Evolutionary conservation across 1,140 invertebrate species (phyloP), one percentile per base, ranked within the genome.

Genomic region (Oncopodura yosiiana): DNA sequence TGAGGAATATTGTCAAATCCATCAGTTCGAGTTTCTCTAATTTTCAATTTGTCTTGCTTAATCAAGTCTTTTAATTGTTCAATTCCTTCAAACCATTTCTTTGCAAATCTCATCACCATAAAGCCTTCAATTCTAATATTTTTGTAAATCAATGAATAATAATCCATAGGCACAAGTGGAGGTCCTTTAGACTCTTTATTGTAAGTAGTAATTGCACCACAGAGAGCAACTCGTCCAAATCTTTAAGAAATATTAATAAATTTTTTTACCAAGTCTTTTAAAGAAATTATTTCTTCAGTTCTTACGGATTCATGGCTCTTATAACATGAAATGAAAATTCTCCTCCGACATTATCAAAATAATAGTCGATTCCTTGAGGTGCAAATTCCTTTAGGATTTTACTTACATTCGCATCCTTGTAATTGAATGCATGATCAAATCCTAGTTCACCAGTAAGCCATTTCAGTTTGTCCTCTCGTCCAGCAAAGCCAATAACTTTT

Each of bases 281-380:
- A n/a, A n/a, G n/a, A n/a, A n/a, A n/a, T n/a, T n/a, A n/a, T n/a
- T n/a, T n/a, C n/a, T n/a, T n/a, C n/a, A n/a, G n/a, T n/a, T n/a
- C n/a, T n/a, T n/a, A n/a, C n/a, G 66, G 63, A 34, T 75, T 81
- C 81, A 84, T 83, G 37, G 78, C 70, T 48, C 71, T 71, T 45
- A 81, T 72, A 21, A 83, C 74, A 11, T 63, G 68, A 9, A 70
- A 74, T 55, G 79, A 80, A 34, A 82, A 76, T 65, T 80, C 75
- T 23, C 81, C 81, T 27, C 81, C 81, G 27, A 83, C 82, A 69
- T 84, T 84, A 64, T 84, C 82, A 69, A 84, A 84, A 63, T 83
- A 85, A 57, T 79, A 80, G 62, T 85, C 66, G 24, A 74, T 60
- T 19, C 71, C 72, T n/a, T 73, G 59, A 4, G 73, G 71, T 11